phyloP scores from a whole-genome alignment of 35 echinoderm and acorn worm genomes.

The Patiria miniata region DNA sequence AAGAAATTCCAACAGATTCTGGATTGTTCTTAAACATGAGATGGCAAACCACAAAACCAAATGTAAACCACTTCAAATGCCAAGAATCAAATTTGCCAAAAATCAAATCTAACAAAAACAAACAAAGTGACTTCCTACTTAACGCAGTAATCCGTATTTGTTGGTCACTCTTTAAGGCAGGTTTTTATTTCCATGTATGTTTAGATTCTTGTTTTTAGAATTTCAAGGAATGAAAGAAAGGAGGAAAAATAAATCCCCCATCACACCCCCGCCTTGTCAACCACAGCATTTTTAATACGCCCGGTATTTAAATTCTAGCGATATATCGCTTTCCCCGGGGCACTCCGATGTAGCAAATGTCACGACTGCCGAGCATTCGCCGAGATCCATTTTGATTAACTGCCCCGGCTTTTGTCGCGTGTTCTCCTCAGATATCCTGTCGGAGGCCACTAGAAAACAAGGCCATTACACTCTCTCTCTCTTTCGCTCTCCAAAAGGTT shows the following conservation, averaged over 20 bases:
- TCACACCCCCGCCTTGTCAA: background rate
- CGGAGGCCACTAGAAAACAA: background rate
- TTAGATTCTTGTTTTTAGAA: background rate
- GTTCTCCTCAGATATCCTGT: background rate
- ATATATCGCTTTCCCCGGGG: background rate
- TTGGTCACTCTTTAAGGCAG: too few relatives aligned
- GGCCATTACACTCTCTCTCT: slow-evolving; percentile 3
- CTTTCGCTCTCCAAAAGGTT: too few relatives aligned
- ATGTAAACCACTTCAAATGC: too few relatives aligned
- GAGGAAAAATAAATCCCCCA: background rate
- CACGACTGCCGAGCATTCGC: background rate
- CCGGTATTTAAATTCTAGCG: background rate
- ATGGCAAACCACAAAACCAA: too few relatives aligned
- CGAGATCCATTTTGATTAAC: slow-evolving; percentile 26
- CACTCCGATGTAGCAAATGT: slow-evolving; percentile 13
- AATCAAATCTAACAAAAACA: too few relatives aligned
- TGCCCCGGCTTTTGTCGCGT: background rate
- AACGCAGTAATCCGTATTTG: too few relatives aligned
- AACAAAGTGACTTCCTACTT: too few relatives aligned
- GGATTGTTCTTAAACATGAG: too few relatives aligned
- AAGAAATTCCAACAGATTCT: too few relatives aligned
- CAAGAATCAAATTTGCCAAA: too few relatives aligned
- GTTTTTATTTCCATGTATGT: too few relatives aligned
- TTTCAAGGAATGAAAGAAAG: background rate
- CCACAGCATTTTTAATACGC: slow-evolving; percentile 18